A percentile compares a stretch with the other conserved stretches of the same genome.
Evolutionary conservation across 2,113 vertebrate genomes (phyloP).

Genomic region (Hypanus sabinus): DNA sequence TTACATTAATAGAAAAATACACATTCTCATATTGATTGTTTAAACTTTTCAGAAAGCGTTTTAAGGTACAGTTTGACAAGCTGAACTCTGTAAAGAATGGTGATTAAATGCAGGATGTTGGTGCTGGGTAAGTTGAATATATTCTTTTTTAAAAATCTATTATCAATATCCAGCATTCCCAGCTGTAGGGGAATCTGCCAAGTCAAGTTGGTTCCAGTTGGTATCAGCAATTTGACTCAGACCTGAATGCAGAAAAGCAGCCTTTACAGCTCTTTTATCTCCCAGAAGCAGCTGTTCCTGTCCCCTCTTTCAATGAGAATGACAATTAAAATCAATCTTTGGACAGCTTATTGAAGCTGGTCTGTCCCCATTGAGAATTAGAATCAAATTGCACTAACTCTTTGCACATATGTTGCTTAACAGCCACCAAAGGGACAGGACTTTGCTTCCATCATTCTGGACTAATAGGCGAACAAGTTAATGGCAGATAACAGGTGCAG

Average conservation of each 20-base stretch:
- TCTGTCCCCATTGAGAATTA: neutral
- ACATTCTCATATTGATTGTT: too few species aligned
- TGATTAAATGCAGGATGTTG: neutral
- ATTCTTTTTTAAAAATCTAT: neutral
- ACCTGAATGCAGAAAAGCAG: neutral
- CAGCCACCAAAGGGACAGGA: neutral
- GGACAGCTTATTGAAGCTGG: neutral
- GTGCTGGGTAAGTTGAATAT: neutral
- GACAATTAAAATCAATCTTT: neutral
- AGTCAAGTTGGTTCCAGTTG: neutral
- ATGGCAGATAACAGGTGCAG: slow-evolving; percentile 1
- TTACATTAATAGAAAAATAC: neutral
- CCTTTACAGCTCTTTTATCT: neutral
- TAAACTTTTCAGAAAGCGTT: neutral
- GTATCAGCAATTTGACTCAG: neutral
- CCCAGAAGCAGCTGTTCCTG: slow-evolving; percentile 21
- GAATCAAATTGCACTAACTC: neutral
- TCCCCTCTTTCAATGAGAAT: neutral
- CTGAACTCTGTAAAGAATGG: neutral
- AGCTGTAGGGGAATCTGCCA: neutral
- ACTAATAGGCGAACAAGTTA: neutral
- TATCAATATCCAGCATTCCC: neutral
- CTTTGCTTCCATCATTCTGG: neutral
- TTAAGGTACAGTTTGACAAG: neutral
- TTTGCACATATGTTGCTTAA: neutral